A percentile compares a stretch with the other conserved stretches of the same genome.
Evolutionary conservation across 1,140 invertebrate genomes (phyloP).

Genomic region (Pseudomyrmex concolor): DNA sequence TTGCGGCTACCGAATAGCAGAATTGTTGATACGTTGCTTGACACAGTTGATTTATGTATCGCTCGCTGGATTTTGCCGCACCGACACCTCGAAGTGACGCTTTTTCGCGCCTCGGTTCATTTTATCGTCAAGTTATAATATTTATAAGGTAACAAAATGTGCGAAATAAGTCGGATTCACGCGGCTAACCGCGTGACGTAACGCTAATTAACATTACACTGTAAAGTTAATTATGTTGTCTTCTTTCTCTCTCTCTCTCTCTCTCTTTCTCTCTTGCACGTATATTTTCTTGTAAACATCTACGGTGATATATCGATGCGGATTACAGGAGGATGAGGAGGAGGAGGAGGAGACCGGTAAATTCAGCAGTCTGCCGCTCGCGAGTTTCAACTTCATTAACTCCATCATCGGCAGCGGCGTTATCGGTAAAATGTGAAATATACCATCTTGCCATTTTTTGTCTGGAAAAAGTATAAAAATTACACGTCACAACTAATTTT

Average conservation of each 20-base stretch:
- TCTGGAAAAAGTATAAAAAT: no score
- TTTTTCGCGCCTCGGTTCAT: no score
- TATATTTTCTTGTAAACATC: neutral
- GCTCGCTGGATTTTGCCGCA: neutral
- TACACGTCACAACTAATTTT: no score
- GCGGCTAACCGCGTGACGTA: neutral
- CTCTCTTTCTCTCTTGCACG: no score
- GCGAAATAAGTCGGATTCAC: neutral
- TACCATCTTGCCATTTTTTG: no score
- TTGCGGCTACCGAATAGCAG: no score
- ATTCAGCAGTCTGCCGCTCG: slow-evolving; percentile 89
- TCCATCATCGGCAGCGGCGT: slow-evolving; percentile 96
- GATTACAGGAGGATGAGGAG: slow-evolving; percentile 81
- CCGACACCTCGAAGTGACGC: neutral
- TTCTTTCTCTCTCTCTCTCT: no score
- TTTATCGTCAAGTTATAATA: slow-evolving; percentile 13
- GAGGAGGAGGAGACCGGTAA: slow-evolving; percentile 85
- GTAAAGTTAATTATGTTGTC: no score
- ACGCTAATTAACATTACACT: slow-evolving; percentile 4
- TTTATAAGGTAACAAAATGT: slow-evolving; percentile 25
- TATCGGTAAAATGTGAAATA: slow-evolving; percentile 88
- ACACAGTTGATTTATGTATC: neutral
- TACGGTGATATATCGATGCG: slow-evolving; percentile 23
- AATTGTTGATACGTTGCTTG: neutral
- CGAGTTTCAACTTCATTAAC: slow-evolving; percentile 96